These are phyloP conservation scores for Eolophus roseicapilla DNA, from an alignment of 2,113 vertebrate genomes.

Conservation along the genomic window DNA sequence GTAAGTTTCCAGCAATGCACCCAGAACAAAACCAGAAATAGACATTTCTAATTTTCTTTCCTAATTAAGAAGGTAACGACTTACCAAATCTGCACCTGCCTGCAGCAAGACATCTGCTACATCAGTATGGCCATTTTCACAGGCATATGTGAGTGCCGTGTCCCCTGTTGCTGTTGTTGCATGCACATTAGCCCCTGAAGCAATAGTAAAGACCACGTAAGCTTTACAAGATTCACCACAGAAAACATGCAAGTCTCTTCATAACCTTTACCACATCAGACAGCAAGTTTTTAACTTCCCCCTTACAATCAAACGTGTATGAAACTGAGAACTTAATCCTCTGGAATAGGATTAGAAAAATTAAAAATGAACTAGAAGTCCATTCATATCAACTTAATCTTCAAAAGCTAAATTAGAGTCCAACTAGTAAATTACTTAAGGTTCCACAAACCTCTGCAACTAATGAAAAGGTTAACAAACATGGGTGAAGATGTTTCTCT, in stretches of 20 bases:
- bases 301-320: neutral
- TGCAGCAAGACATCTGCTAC: constrained; percentile 97
- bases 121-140: constrained; percentile 98
- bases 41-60: accelerated
- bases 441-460: neutral
- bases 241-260: accelerated
- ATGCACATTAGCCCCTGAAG: constrained; percentile 92
- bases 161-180: constrained; percentile 97
- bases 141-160: constrained; percentile 95
- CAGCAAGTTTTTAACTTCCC: neutral
- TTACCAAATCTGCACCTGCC: constrained; percentile 95
- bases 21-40: accelerated
- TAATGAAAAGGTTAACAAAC: neutral
- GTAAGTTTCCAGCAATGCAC: neutral
- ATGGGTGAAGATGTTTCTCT: accelerated
- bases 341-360: neutral
- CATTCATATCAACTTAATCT: neutral
- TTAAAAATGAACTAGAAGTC: neutral
- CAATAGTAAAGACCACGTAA: neutral
- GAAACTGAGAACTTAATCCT: neutral
- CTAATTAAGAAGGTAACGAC: neutral
- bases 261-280: neutral
- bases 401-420: neutral
- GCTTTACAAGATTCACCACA: neutral
- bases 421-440: neutral